Percentiles rank a stretch among this genome's conserved stretches.
Evolutionary conservation across 2,888 invertebrate species (phyloP).

Genomic region (Eupelmus urozonus): DNA sequence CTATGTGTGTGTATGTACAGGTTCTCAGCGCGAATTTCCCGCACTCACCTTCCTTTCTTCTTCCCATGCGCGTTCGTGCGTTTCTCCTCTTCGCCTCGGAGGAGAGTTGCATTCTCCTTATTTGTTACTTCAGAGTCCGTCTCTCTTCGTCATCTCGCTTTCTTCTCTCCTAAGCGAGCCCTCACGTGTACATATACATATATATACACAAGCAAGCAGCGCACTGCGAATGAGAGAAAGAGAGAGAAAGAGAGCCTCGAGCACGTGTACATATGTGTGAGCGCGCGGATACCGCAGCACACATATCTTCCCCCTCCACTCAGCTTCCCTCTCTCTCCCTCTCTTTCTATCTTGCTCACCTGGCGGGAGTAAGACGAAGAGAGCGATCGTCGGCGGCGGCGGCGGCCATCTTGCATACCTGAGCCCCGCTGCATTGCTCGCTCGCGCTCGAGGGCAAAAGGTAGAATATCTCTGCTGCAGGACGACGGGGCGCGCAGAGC

Average conservation of each 20-base stretch:
- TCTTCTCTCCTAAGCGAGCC: conserved; percentile 57
- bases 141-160: conserved; percentile 55
- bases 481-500: conserved; percentile 68
- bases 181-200: conserved; percentile 20
- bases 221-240: not conserved
- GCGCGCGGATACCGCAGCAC: not conserved
- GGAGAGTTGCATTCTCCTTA: conserved; percentile 51
- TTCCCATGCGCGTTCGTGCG: conserved; percentile 15
- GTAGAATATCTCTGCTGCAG: conserved; percentile 76
- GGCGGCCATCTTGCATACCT: conserved; percentile 79
- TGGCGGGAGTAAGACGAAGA: conserved; percentile 3
- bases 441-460: conserved; percentile 77
- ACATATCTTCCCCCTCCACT: conserved; percentile 23
- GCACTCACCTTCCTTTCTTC: conserved; percentile 14
- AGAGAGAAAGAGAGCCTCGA: no score
- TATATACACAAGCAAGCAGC: not conserved
- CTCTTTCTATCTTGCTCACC: conserved; percentile 21
- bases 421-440: conserved; percentile 77
- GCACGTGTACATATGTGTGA: conserved; percentile 9
- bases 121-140: conserved; percentile 57
- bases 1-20: conserved; percentile 11
- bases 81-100: conserved; percentile 32
- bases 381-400: conserved; percentile 52
- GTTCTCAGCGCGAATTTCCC: conserved; percentile 40
- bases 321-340: conserved; percentile 33